A percentile compares a stretch with the other conserved stretches of the same genome.
Conservation (phyloP, 64 coral and sea anemone genomes). For the Stichodactyla helianthus region DNA sequence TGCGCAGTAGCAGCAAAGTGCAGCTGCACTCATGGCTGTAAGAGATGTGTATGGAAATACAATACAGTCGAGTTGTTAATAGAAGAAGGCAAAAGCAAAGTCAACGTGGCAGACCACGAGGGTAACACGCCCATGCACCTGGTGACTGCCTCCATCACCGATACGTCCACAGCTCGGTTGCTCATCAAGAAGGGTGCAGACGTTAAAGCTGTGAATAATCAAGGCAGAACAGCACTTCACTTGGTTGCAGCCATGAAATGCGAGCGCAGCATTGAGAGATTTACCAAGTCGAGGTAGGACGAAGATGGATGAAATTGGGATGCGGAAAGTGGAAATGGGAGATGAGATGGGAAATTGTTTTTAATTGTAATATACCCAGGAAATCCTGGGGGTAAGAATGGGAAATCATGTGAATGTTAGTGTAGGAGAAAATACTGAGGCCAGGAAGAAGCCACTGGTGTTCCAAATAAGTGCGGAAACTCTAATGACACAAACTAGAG, state of each 20-base stretch:
- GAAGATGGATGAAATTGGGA: neutral
- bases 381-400: too few relatives aligned
- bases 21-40: conserved; percentile 66
- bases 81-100: conserved; percentile 47
- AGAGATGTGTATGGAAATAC: conserved; percentile 82
- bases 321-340: neutral
- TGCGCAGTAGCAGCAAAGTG: conserved; percentile 65
- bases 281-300: conserved; percentile 24
- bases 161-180: conserved; percentile 44
- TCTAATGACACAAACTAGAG: too few relatives aligned
- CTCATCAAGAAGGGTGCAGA: conserved; percentile 63
- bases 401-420: too few relatives aligned
- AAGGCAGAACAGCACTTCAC: conserved; percentile 61
- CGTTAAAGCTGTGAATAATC: conserved; percentile 45
- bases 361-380: neutral
- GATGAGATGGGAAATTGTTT: neutral
- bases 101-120: conserved; percentile 52
- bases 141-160: conserved; percentile 49
- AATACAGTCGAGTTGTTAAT: conserved; percentile 71
- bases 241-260: conserved; percentile 47
- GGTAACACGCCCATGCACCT: conserved; percentile 53
- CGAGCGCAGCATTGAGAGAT: conserved; percentile 49
- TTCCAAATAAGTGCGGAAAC: too few relatives aligned
- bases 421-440: too few relatives aligned
- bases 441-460: too few relatives aligned